These are phyloP conservation scores for Melangyna quadrimaculata DNA, from an alignment of 2,888 invertebrate species.

Conservation along the genomic window DNA sequence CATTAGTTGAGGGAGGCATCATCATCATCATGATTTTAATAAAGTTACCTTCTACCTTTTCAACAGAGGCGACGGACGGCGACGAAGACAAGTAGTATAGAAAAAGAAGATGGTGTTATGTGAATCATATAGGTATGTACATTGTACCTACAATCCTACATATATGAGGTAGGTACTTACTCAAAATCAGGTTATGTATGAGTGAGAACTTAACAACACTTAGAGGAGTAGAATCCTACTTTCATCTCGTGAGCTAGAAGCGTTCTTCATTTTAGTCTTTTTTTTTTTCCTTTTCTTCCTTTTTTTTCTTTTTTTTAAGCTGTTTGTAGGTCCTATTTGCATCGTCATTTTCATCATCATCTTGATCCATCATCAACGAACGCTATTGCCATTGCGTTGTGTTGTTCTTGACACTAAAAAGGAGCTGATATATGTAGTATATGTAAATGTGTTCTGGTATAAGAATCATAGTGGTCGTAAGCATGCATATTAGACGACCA, in stretches of 20 bases:
- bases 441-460: conserved; percentile 12
- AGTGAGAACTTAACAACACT: conserved; percentile 47
- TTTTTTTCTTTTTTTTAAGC: background rate
- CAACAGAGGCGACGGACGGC: background rate
- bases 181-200: conserved; percentile 37
- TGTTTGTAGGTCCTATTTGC: conserved; percentile 27
- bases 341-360: conserved; percentile 11
- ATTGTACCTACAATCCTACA: too few relatives aligned
- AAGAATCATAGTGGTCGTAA: conserved; percentile 11
- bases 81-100: background rate
- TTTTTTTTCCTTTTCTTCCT: background rate
- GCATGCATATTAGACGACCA: conserved; percentile 29
- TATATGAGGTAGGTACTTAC: background rate
- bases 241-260: conserved; percentile 16
- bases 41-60: conserved; percentile 49
- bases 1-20: conserved; percentile 43
- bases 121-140: too few relatives aligned
- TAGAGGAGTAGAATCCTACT: conserved; percentile 28
- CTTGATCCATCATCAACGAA: conserved; percentile 30
- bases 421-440: background rate
- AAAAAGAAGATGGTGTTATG: background rate
- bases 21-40: conserved; percentile 52
- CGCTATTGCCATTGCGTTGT: conserved; percentile 7
- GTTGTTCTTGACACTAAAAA: conserved; percentile 27
- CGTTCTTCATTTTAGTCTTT: background rate